Evolutionary conservation across 2,888 invertebrate species (phyloP).

Genomic region (Gymnocheta viridis): DNA sequence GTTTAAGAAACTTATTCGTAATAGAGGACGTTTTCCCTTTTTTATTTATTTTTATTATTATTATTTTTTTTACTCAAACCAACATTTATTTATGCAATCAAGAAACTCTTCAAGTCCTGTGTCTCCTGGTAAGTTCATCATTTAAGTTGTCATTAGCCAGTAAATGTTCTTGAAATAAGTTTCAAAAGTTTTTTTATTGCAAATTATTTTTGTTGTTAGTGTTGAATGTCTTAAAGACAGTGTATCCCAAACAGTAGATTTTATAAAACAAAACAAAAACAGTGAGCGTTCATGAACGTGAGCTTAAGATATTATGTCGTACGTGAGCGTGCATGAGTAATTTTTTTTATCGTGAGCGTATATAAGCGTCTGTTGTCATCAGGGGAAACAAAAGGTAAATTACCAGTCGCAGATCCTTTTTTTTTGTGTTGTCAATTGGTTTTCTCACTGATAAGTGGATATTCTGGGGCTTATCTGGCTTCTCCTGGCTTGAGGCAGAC

Average conservation of each 20-base stretch:
- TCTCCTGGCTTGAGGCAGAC: too few species aligned
- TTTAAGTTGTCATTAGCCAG: constrained; percentile 34
- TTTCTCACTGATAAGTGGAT: too few species aligned
- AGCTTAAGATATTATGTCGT: too few species aligned
- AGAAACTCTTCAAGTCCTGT: neutral
- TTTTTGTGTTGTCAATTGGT: too few species aligned
- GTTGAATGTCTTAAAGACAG: neutral
- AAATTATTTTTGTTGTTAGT: constrained; percentile 11
- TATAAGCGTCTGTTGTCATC: too few species aligned
- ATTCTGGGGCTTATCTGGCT: too few species aligned
- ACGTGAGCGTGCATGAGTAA: too few species aligned
- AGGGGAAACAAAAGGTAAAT: too few species aligned
- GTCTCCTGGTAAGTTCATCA: neutral
- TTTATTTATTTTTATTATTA: neutral
- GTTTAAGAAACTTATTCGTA: constrained; percentile 7
- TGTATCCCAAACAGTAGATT: neutral
- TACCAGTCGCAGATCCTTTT: too few species aligned
- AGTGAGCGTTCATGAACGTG: too few species aligned
- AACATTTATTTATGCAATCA: neutral
- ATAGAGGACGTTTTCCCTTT: neutral
- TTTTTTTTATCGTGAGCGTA: too few species aligned
- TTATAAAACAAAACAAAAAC: too few species aligned
- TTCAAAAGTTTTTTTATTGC: neutral
- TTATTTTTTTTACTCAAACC: neutral
- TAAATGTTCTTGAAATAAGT: constrained; percentile 39